These are phyloP conservation scores for Callipepla californica DNA, from an alignment of 2,113 vertebrate genomes.

Conservation along the genomic window DNA sequence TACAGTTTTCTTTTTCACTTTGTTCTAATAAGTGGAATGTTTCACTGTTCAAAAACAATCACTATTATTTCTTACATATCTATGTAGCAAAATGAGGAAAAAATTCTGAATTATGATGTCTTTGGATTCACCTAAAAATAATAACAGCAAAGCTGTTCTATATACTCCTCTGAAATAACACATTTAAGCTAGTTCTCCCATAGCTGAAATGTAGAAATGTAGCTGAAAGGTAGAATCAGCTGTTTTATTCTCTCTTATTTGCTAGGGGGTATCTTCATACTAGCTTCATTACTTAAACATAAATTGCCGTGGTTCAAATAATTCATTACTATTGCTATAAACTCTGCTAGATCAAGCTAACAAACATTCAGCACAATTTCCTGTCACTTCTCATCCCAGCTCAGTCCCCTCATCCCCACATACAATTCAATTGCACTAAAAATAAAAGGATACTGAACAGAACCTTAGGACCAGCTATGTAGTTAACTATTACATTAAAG, in stretches of 20 bases:
- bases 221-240: neutral
- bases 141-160: neutral
- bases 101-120: neutral
- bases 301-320: slow-evolving; percentile 38
- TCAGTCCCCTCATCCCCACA: neutral
- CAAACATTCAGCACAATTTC: slow-evolving; percentile 42
- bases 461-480: neutral
- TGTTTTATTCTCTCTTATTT: slow-evolving; percentile 37
- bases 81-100: neutral
- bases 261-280: slow-evolving; percentile 30
- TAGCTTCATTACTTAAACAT: slow-evolving; percentile 17
- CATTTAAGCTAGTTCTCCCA: neutral
- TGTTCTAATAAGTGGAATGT: neutral
- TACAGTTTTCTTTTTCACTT: neutral
- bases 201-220: neutral
- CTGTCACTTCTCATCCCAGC: slow-evolving; percentile 7
- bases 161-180: neutral
- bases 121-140: neutral
- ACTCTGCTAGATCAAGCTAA: slow-evolving; percentile 55
- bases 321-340: slow-evolving; percentile 47
- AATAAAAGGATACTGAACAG: neutral
- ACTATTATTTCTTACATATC: neutral
- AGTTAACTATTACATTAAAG: neutral
- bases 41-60: neutral
- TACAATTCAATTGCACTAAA: neutral